Evolutionary conservation across 2,888 invertebrate genomes (phyloP), one percentile per base, ranked within the genome.

Genomic region (Gisinianus flammeolus): DNA sequence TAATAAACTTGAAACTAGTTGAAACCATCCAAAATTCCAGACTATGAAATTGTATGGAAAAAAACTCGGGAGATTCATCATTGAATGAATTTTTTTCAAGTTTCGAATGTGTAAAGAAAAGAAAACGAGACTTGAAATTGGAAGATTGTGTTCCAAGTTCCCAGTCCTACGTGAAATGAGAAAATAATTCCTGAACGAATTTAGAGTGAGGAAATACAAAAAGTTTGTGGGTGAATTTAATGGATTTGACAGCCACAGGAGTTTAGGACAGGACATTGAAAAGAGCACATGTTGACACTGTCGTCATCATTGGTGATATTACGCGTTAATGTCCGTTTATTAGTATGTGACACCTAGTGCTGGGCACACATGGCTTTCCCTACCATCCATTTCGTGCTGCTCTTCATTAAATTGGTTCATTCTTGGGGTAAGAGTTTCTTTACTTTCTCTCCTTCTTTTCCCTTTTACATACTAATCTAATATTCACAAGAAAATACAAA

Each of bases 371-470:
- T 71, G 72, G 72, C 58, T 58, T 33, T 19, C 24, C 58, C 58
- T 52, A 56, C 58, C 72, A 72, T 58, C 56, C 58, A 62, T 28
- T 58, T 72, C 72, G 72, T 72, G 72, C 52, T 72, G 30, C 72
- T 72, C 72, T 22, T 58, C 72, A 72, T 72, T 72, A 72, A 54
- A 31, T 58, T 52, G 31, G 52, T 72, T 54, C 72, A 54, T 54
- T 52, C 72, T 62, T 72, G 72, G 72, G 72, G 72, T 72, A 72
- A 72, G n/a, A n/a, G 33, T 62, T 69, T 58, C 24, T 24, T 58
- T n/a, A 30, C 72, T 31, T 56, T 67, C n/a, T 72, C 33, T 71
- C 30, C 54, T 56, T 56, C 56, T 24, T 56, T 12, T 28, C 24
- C 24, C 5, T 66, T 2, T 28, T 8, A n/a, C 22, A 24, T n/a